These are phyloP conservation scores for Mesocricetus auratus DNA, from an alignment of 2,113 vertebrate species.

Conservation along the genomic window DNA sequence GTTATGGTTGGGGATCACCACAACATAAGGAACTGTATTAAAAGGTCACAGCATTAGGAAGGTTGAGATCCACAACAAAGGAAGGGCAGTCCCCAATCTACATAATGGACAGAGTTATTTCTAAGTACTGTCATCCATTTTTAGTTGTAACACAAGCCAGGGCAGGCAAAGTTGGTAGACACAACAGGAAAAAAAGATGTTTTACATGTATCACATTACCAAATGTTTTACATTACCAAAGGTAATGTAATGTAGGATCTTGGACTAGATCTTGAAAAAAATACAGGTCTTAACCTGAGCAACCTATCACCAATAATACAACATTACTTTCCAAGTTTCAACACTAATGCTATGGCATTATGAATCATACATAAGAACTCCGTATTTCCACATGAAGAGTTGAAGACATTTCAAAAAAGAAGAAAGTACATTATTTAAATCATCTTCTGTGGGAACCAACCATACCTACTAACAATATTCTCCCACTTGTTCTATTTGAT, in stretches of 20 bases:
- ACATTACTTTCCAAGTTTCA: not conserved
- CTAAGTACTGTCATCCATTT: not conserved
- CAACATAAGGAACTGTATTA: no score
- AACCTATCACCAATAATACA: not conserved
- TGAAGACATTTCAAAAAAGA: not conserved
- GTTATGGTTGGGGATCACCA: no score
- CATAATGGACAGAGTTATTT: not conserved
- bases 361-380: not conserved
- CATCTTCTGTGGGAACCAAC: not conserved
- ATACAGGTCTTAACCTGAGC: not conserved
- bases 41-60: no score
- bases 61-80: not conserved
- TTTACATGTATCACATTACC: constrained; percentile 41
- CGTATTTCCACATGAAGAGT: constrained; percentile 29
- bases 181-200: not conserved
- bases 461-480: not conserved
- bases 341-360: not conserved
- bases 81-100: not conserved
- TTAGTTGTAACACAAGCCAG: not conserved
- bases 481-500: not conserved
- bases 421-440: not conserved
- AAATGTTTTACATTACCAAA: constrained; percentile 50
- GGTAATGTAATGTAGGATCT: not conserved
- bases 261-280: not conserved
- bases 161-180: not conserved